Evolutionary conservation across 1,140 invertebrate genomes (phyloP), one percentile per base, ranked within the genome.

Genomic region (Penaeus chinensis): DNA sequence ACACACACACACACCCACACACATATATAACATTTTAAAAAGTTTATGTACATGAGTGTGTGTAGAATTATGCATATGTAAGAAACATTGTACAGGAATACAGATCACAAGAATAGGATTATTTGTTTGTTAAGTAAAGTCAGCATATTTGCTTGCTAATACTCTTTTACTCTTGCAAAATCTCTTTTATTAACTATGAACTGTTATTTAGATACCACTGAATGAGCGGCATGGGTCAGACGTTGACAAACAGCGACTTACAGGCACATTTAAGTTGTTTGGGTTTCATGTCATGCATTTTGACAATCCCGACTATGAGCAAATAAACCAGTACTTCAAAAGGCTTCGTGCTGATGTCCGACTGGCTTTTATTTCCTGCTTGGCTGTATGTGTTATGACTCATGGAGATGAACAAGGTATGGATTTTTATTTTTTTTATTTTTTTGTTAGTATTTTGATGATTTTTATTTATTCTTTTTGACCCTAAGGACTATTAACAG

Each of bases 361-460:
- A 20, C 62, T 90, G 7, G 85, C 85, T 18, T 62, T 82, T 24
- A 84, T 90, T 37, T 80, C 87, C 24, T 88, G 85, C 69, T 81
- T 90, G 54, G 89, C 77, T 27, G 87, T 90, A 22, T 90, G 89
- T 66, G 66, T 90, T 60, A 90, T 90, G 89, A 90, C 89, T 16
- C 89, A 90, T 74, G 89, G 89, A 47, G 89, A 90, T 79, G 81
- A 88, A 47, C 63, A 89, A 66, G 89, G 89, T 89, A 77, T 84
- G 81, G 18, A n/a, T 24, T 10, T 66, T 63, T 32, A n/a, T 65
- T 37, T 7, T n/a, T 1, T 24, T 74, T 32, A 5, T 22, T 18
- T 27, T 2, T 7, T 27, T 24, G n/a, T n/a, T n/a, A n/a, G 2
- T 74, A 24, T 69, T 69, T 69, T 2, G 32, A 20, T 11, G 32